Evolutionary conservation across 2,113 vertebrate genomes (phyloP).

Genomic region (Poeciliopsis prolifica): DNA sequence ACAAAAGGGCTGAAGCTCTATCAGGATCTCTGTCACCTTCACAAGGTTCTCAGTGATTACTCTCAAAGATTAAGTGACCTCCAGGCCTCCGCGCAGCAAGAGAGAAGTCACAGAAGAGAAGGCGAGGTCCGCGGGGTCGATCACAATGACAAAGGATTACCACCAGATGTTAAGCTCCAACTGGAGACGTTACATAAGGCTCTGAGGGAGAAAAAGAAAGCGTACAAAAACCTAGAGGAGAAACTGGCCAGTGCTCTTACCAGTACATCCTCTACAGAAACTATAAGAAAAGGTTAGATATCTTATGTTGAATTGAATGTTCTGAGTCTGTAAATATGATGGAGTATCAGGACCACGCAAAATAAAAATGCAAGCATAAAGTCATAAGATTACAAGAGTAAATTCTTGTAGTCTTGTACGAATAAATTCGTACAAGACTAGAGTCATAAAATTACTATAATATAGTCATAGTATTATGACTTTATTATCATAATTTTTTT

Average conservation of each 20-base stretch:
- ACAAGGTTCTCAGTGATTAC: slow-evolving; percentile 52
- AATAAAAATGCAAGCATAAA: slow-evolving; percentile 1
- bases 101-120: slow-evolving; percentile 35
- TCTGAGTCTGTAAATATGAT: neutral
- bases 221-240: slow-evolving; percentile 71
- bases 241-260: slow-evolving; percentile 71
- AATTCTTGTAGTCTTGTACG: no score
- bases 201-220: slow-evolving; percentile 75
- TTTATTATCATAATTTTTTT: no score
- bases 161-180: slow-evolving; percentile 56
- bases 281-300: slow-evolving; percentile 65
- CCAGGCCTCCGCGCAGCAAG: slow-evolving; percentile 53
- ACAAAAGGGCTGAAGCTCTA: slow-evolving; percentile 58
- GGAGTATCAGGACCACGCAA: neutral
- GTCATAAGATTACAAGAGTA: neutral
- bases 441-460: no score
- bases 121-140: slow-evolving; percentile 26
- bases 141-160: slow-evolving; percentile 44
- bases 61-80: slow-evolving; percentile 61
- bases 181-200: slow-evolving; percentile 77
- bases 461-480: no score
- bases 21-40: slow-evolving; percentile 64
- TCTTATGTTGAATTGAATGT: neutral
- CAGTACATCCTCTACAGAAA: slow-evolving; percentile 41
- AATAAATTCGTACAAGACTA: neutral